A percentile compares a stretch with the other conserved stretches of the same genome.
Conservation (phyloP, 2,797 vertebrate genomes). For the Cheirogaleus major region DNA sequence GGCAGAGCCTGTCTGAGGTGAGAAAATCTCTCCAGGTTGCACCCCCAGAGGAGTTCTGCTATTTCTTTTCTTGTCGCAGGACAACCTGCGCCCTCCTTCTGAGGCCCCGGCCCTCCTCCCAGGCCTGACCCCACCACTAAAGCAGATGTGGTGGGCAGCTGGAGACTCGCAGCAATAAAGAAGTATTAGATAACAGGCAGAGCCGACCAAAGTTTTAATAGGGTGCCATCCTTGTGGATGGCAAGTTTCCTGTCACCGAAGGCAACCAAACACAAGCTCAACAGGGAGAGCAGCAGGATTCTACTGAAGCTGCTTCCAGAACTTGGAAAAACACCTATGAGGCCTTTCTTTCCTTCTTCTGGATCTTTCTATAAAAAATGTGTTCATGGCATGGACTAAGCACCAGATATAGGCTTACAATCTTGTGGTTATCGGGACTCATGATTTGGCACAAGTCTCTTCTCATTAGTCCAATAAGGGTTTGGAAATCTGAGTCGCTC, state of each 20-base stretch:
- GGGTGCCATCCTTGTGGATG: neutral
- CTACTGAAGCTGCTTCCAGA: neutral
- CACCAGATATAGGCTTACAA: neutral
- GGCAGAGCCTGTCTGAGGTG: neutral
- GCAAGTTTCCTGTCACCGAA: neutral
- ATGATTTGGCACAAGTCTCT: neutral
- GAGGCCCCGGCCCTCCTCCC: neutral
- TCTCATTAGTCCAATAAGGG: neutral
- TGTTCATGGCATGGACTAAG: neutral
- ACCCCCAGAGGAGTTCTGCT: neutral
- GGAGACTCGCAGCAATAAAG: neutral
- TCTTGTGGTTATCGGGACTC: neutral
- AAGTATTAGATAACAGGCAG: neutral
- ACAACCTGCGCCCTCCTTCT: neutral
- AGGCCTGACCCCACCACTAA: neutral
- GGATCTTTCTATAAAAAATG: neutral
- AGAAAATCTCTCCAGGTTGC: no score
- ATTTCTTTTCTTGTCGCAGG: neutral
- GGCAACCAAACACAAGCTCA: neutral
- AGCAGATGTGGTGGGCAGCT: neutral
- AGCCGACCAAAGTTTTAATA: neutral
- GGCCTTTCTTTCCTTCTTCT: neutral
- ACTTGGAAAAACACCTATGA: neutral
- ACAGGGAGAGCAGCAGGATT: neutral
- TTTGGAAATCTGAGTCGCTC: neutral